Evolutionary conservation across 23 tunicate species (phyloP).

Genomic region (Ciona savignyi): DNA sequence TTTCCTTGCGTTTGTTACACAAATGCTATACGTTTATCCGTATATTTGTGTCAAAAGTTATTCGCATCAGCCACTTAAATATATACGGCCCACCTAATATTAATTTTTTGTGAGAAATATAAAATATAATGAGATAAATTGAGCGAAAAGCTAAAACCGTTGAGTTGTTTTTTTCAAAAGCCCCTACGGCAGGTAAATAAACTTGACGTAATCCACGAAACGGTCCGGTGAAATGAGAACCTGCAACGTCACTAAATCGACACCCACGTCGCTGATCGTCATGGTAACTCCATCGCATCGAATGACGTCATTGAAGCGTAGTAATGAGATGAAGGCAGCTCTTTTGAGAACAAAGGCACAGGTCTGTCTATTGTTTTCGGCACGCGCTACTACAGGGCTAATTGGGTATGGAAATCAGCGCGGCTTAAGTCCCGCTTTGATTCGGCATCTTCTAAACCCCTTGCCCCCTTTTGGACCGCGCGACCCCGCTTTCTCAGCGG

Average conservation of each 20-base stretch:
- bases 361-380: conserved; percentile 1
- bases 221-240: neutral
- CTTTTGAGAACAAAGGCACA: neutral
- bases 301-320: neutral
- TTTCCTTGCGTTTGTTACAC: too few relatives aligned
- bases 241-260: neutral
- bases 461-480: neutral
- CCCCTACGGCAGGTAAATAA: neutral
- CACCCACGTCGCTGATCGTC: neutral
- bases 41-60: too few relatives aligned
- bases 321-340: neutral
- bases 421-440: conserved; percentile 2
- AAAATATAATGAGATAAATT: too few relatives aligned
- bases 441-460: neutral
- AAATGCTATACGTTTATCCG: too few relatives aligned
- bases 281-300: neutral
- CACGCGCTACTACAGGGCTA: neutral
- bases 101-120: too few relatives aligned
- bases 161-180: too few relatives aligned
- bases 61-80: too few relatives aligned
- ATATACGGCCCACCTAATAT: neutral
- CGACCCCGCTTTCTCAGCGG: neutral
- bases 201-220: neutral
- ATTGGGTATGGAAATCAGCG: neutral
- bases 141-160: too few relatives aligned